Conservation (phyloP, 2,797 vertebrate species). For the Malurus splendens region DNA sequence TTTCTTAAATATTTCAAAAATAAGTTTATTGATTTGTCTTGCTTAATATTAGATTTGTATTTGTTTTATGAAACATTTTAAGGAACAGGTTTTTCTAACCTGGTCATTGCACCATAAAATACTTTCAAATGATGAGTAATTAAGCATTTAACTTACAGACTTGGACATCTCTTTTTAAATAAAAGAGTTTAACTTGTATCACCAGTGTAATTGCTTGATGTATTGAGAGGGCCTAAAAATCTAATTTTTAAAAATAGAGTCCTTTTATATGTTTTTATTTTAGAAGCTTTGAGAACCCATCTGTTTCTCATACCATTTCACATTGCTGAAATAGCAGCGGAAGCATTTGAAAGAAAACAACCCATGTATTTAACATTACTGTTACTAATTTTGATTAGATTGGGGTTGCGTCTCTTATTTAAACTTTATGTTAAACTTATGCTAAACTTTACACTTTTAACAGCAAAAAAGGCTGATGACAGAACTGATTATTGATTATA, state of each 20-base stretch:
- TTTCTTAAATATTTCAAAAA: neutral
- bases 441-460: neutral
- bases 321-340: neutral
- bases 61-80: neutral
- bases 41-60: neutral
- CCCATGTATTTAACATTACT: accelerated
- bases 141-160: neutral
- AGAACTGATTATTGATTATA: neutral
- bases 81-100: neutral
- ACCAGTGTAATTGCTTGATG: neutral
- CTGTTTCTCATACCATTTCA: neutral
- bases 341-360: neutral
- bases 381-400: neutral
- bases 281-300: neutral
- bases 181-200: neutral
- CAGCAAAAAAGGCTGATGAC: neutral
- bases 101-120: neutral
- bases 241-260: neutral
- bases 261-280: neutral
- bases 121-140: neutral
- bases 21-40: neutral
- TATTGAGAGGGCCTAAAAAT: neutral
- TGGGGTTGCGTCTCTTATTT: accelerated
- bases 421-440: neutral
- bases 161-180: neutral